A percentile compares a stretch with the other conserved stretches of the same genome.
These are phyloP conservation scores for Microvelia longipes DNA, from an alignment of 1,140 invertebrate genomes.

Conservation along the genomic window DNA sequence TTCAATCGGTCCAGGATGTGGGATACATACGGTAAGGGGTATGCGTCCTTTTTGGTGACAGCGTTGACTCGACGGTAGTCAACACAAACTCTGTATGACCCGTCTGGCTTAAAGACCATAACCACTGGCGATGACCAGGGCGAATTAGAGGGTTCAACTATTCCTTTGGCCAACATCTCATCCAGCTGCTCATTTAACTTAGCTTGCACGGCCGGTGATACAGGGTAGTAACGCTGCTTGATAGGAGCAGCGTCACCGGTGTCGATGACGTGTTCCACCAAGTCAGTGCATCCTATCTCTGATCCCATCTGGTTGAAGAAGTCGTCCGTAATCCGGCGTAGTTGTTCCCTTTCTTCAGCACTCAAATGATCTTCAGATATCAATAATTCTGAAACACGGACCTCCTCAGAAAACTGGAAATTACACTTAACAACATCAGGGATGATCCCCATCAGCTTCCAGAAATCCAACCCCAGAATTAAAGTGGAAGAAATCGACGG, in stretches of 20 bases:
- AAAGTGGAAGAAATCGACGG: neutral
- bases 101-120: conserved; percentile 36
- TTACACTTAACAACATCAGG: neutral
- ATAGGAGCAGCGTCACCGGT: conserved; percentile 2
- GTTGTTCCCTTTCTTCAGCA: neutral
- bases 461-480: neutral
- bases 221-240: conserved; percentile 15
- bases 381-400: neutral
- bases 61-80: conserved; percentile 32
- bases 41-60: conserved; percentile 25
- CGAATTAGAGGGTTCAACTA: conserved; percentile 30
- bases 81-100: conserved; percentile 31
- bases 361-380: neutral
- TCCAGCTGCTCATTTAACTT: conserved; percentile 17
- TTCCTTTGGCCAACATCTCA: conserved; percentile 23
- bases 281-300: neutral
- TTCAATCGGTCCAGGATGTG: conserved; percentile 8
- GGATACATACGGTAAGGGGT: conserved; percentile 12
- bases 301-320: neutral
- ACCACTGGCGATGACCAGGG: conserved; percentile 34
- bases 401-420: neutral
- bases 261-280: neutral
- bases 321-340: neutral
- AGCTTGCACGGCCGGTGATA: conserved; percentile 5
- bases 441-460: neutral